A percentile compares a stretch with the other conserved stretches of the same genome.
Conservation (phyloP, 1,140 invertebrate species). For the Chionoecetes opilio region DNA sequence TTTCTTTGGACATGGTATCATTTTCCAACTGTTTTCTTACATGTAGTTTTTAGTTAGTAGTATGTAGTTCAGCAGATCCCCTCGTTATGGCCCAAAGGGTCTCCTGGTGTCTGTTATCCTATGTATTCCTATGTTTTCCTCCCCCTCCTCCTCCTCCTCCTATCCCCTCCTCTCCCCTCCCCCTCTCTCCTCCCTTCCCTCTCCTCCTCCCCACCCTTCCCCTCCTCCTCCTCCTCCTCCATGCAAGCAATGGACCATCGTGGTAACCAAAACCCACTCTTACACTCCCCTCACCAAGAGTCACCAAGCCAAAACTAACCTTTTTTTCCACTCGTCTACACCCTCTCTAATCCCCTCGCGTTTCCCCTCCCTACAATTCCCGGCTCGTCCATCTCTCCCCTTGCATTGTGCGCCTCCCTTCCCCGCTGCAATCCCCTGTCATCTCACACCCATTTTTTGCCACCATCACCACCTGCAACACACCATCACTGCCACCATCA, state of each 20-base stretch:
- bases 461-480: no score
- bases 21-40: no score
- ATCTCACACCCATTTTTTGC: no score
- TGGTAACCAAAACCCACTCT: background rate
- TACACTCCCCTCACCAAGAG: background rate
- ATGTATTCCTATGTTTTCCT: no score
- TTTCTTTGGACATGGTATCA: no score
- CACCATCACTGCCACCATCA: no score
- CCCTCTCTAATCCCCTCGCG: background rate
- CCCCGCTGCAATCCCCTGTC: background rate
- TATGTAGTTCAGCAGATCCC: no score
- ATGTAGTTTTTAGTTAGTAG: no score
- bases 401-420: background rate
- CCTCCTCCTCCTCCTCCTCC: background rate
- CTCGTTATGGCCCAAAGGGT: no score
- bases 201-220: background rate
- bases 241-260: background rate
- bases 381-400: conserved; percentile 14
- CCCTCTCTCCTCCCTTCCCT: background rate
- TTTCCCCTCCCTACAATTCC: background rate
- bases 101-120: no score
- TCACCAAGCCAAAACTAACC: background rate
- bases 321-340: conserved; percentile 12
- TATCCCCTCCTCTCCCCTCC: background rate
- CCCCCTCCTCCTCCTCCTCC: no score